Base-by-base conservation (phyloP, 2,888 invertebrate species). In the Ennomos quercinarius region DNA sequence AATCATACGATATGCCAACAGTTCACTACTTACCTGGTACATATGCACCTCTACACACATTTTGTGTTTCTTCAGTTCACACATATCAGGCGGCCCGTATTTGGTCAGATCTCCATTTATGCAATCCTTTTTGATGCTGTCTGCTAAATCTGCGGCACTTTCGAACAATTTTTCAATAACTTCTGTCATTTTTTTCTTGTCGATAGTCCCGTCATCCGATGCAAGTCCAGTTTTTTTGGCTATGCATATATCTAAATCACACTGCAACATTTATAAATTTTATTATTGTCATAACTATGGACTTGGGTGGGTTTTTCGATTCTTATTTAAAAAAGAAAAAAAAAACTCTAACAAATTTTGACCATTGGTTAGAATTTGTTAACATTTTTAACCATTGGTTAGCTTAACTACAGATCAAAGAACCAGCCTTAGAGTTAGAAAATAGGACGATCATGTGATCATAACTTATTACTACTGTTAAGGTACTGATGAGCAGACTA, bases 201-300 rank as follows among this genome's bases (percentile, higher is more conserved):
- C 68, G 10, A 79, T 35, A 9, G 66, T 73, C 2, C 77, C 78
- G 13, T 77, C 77, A 3, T 68, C 53, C 2, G 66, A 53, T 0
- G 66, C 70, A 8, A 62, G 55, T 3, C 80, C 81, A 12, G 6
- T 42, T 44, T 78, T 79, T 12, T 66, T 67, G 1, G 73, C 79
- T 9, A 73, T 0, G 41, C 82, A 83, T 37, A 71, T 61, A 0
- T 74, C 73, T 17, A 57, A 38, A 0, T 76, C 74, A 45, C 81
- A 80, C 81, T 81, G 57, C 40, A 78, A 70, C 4, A 6, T 6
- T 27, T 27, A 27, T 27, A 27, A 27, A 4, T 27, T 27, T 17
- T n/a, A n/a, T n/a, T n/a, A n/a, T n/a, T n/a, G n/a, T n/a, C n/a
- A n/a, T n/a, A n/a, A n/a, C n/a, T n/a, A n/a, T n/a, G n/a, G n/a